These are phyloP conservation scores for Hyles euphorbiae DNA, from an alignment of 1,140 invertebrate genomes.

Conservation along the genomic window DNA sequence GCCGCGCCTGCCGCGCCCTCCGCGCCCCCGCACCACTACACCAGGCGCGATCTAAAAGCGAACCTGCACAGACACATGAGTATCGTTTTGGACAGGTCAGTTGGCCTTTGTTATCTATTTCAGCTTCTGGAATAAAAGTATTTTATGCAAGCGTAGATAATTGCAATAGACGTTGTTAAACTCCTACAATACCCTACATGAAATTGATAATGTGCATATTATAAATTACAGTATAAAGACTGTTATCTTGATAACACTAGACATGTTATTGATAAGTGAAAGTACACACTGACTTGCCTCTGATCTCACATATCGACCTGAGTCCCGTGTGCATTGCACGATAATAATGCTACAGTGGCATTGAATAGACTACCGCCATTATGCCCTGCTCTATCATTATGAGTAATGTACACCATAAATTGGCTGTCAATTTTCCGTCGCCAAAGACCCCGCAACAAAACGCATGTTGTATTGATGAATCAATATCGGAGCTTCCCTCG, in stretches of 20 bases:
- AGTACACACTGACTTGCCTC: neutral
- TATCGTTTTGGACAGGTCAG: conserved; percentile 73
- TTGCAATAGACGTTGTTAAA: neutral
- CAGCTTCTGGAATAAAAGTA: neutral
- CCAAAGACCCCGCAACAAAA: too few relatives aligned
- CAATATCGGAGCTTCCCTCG: too few relatives aligned
- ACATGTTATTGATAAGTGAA: conserved; percentile 8
- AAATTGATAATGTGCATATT: neutral
- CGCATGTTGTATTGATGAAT: too few relatives aligned
- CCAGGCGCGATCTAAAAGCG: conserved; percentile 63
- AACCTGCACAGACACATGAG: conserved; percentile 73
- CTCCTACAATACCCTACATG: neutral
- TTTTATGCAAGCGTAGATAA: neutral
- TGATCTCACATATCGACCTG: neutral
- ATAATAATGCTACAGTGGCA: too few relatives aligned
- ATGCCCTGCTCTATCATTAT: too few relatives aligned
- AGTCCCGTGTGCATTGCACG: too few relatives aligned
- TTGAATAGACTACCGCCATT: too few relatives aligned
- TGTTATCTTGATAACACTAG: neutral
- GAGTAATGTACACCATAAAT: too few relatives aligned
- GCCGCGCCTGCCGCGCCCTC: conserved; percentile 24
- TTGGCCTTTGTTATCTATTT: conserved; percentile 18
- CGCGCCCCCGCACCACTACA: conserved; percentile 51
- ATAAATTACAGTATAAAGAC: too few relatives aligned
- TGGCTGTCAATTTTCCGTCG: too few relatives aligned